A percentile compares a stretch with the other conserved stretches of the same genome.
These are phyloP conservation scores for Meghimatium bilineatum DNA, from an alignment of 2,888 invertebrate genomes.

Conservation along the genomic window DNA sequence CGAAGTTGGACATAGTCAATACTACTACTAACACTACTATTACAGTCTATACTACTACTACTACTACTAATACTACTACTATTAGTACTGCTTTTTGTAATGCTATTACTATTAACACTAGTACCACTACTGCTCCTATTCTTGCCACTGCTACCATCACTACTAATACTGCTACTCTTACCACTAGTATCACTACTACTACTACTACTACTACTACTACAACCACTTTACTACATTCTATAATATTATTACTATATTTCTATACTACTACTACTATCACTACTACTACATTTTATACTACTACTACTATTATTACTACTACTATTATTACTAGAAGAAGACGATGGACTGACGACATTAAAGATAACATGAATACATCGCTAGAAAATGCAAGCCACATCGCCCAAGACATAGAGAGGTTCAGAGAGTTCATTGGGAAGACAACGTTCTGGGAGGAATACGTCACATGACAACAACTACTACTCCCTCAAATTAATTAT, in stretches of 20 bases:
- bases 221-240: conserved; percentile 6
- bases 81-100: conserved; percentile 17
- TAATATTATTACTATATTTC: background rate
- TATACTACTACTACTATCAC: background rate
- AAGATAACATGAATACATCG: too few relatives aligned
- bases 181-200: conserved; percentile 28
- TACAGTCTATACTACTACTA: conserved; percentile 16
- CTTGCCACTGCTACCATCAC: conserved; percentile 23
- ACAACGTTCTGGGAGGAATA: too few relatives aligned
- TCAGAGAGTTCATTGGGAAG: too few relatives aligned
- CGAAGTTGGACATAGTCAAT: too few relatives aligned
- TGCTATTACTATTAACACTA: conserved; percentile 26
- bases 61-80: conserved; percentile 11
- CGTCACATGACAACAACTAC: conserved; percentile 20
- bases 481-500: conserved; percentile 22
- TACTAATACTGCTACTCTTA: conserved; percentile 28
- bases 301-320: background rate
- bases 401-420: too few relatives aligned
- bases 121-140: conserved; percentile 22
- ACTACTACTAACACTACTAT: conserved; percentile 23
- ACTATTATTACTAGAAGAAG: background rate
- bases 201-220: conserved; percentile 33
- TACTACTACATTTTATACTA: background rate
- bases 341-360: too few relatives aligned
- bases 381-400: too few relatives aligned